Base-by-base conservation (phyloP, 92 coral and sea anemone species). In the Montipora capitata region DNA sequence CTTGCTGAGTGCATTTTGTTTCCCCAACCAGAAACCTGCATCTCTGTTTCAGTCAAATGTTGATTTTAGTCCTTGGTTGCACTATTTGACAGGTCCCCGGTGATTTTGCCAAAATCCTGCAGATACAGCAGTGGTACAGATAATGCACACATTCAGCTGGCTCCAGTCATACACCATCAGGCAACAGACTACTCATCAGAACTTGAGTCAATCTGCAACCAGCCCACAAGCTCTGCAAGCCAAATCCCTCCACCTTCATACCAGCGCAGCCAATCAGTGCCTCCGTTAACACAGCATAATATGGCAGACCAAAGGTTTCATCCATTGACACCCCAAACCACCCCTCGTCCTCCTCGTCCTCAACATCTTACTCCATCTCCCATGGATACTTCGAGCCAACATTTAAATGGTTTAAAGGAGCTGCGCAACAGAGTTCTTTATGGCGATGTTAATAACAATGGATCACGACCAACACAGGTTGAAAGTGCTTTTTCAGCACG, bases 361-460 rank as follows among this genome's bases (percentile, higher is more conserved):
- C 98, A 90, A 54, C 97, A 92, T 54, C 82, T 92, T 51, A 92
- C 94, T 2, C 97, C 96, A 40, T 92, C 98, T 40, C 98, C 99
- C 68, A 88, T 96, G 91, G 96, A 94, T 54, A 92, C 90, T 3
- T 87, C 95, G 70, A 97, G 90, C 79, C 99, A 92, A 70, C 96
- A 91, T 74, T 63, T 98, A 61, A 96, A 96, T 85, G 96, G 98
- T 57, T 92, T 98, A 75, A 98, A 98, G 83, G 98, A 98, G 84
- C 88, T 96, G 20, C 97, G 99, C 79, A 98, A 92, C 72, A 95
- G 99, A 65, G 98, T 98, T 72, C 90, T 97, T 64, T 97, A 95
- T 42, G 99, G 99, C 20, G 99, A 98, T 77, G 94, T 96, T 81
- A 98, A 98, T 87, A 98, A 98, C 89, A 98, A 98, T 71, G 98